Evolutionary conservation across 2,113 vertebrate species (phyloP).

Genomic region (Bubo blakistoni): DNA sequence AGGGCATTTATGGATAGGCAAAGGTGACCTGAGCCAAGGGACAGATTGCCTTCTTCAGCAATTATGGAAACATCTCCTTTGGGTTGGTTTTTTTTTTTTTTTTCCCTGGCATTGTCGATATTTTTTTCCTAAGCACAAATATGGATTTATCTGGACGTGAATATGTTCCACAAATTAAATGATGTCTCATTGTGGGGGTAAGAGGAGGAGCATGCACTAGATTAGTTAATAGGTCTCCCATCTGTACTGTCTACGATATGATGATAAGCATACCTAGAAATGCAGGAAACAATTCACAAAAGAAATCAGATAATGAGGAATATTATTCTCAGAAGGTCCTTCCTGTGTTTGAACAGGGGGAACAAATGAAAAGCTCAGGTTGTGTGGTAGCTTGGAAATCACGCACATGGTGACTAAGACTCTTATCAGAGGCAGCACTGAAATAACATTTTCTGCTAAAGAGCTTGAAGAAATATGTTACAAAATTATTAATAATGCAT

Average conservation of each 20-base stretch:
- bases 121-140: background rate
- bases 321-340: conserved; percentile 65
- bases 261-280: conserved; percentile 63
- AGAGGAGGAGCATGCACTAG: background rate
- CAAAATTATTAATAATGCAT: conserved; percentile 70
- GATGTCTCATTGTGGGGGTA: background rate
- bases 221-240: conserved; percentile 53
- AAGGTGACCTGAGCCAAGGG: background rate
- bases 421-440: conserved; percentile 50
- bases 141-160: background rate
- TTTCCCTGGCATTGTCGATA: background rate
- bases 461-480: conserved; percentile 60
- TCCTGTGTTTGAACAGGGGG: conserved; percentile 53
- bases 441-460: conserved; percentile 64
- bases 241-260: conserved; percentile 18
- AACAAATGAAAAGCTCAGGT: conserved; percentile 63
- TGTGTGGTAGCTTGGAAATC: conserved; percentile 53
- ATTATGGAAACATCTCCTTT: background rate
- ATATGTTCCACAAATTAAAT: conserved; percentile 44
- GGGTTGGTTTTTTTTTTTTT: background rate
- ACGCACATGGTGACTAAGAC: conserved; percentile 45
- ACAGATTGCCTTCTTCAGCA: background rate
- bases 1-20: background rate
- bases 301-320: conserved; percentile 65
- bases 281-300: conserved; percentile 49